Base-by-base conservation (phyloP, 1,140 invertebrate species). In the Bursaphelenchus mucronatus region DNA sequence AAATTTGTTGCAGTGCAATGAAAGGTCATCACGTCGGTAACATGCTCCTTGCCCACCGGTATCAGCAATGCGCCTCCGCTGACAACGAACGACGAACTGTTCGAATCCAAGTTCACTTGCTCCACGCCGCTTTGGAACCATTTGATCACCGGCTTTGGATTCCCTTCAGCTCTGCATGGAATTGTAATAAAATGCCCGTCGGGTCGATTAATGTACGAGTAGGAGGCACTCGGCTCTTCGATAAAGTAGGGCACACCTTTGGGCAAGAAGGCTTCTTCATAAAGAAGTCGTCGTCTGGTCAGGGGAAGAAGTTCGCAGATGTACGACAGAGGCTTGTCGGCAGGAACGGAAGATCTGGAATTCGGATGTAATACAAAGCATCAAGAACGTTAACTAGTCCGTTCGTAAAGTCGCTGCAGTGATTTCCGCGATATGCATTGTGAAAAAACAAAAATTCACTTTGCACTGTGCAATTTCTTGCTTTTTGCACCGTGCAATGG, bases 201-300 rank as follows among this genome's bases (percentile, higher is more conserved):
- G 6, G 58, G 30, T 21, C 58, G 63, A 51, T 64, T 52, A n/a
- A 41, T 30, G 45, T 66, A 63, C 40, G 58, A 58, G 43, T 61
- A 52, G 47, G 45, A 40, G 19, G 46, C 46, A n/a, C 58, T 63
- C 7, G 66, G 72, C 11, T 63, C 51, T 59, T 73, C 70, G 15
- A 69, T 39, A 41, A 73, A 56, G 39, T 59, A 40, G 8, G 70
- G 70, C 7, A 46, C 67, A 1, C 71, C 70, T 67, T 56, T 75
- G 3, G 70, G 70, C 15, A 72, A 54, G 17, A 72, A 17, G 40
- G 72, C 68, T 52, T 72, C 70, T 56, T 72, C 66, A 21, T 72
- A 72, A n/a, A 72, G 19, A 8, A 72, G 58, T n/a, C 44, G 15
- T 40, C 49, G 40, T 39, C 56, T 51, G 40, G 56, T 73, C 6